Base-by-base conservation (phyloP, 1,140 invertebrate genomes). In the Penaeus vannamei region DNA sequence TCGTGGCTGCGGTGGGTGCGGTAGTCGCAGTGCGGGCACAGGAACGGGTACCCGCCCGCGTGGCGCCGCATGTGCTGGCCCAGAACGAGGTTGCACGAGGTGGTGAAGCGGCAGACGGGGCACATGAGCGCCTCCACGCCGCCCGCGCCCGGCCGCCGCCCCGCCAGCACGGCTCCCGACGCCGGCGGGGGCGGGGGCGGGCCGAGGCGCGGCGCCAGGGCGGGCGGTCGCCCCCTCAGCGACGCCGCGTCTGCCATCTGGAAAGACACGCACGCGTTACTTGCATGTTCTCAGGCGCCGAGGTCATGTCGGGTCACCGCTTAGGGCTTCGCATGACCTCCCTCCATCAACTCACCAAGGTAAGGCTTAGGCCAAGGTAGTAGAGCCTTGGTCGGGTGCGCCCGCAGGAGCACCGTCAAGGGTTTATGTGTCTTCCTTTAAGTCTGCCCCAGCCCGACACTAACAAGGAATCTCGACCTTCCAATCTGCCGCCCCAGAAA, bases 251-350 rank as follows among this genome's bases (percentile, higher is more conserved):
- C 86, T 82, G 79, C 81, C 66, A 87, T 81, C 86, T 87, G 86
- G 17, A 87, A 87, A 87, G 86, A 87, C 86, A 87, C 80, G 86
- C 86, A 62, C 81, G 32, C 60, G 86, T 87, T 87, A 87, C 86
- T 83, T 42, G 53, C 29, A n/a, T 60, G 20, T n/a, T 42, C 61
- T 62, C 22, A 85, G 64, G 26, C 59, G 84, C 22, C 53, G 53
- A 53, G 53, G 53, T 53, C 53, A 53, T 53, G 53, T 2, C 53
- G 53, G 53, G 53, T 53, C 53, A 53, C 53, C 53, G 53, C 53
- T 10, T 53, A 53, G 14, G 53, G 53, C 53, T 17, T 8, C 53
- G 14, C 53, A 53, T 53, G 53, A 53, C 53, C 53, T 53, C 53
- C 53, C 53, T 53, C 1, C 17, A 17, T 12, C 53, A 53, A 53